Conservation (phyloP, 2,797 vertebrate genomes). For the Tachyglossus aculeatus region DNA sequence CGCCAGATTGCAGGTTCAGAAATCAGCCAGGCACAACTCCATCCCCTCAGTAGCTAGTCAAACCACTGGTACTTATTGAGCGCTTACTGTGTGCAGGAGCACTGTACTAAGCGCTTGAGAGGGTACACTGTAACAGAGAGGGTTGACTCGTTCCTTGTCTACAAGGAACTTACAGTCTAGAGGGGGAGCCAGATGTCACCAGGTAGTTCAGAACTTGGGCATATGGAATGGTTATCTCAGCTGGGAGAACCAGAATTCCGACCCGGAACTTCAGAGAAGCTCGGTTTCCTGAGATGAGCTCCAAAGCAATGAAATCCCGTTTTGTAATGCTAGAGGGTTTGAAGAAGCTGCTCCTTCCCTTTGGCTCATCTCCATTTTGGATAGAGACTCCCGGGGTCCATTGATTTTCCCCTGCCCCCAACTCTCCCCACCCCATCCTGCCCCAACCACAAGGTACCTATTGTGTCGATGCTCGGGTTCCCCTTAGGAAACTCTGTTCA, state of each 20-base stretch:
- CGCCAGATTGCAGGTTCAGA: slow-evolving; percentile 20
- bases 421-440: too few species aligned
- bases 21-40: background rate
- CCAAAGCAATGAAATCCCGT: background rate
- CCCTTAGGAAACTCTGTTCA: slow-evolving; percentile 95
- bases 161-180: too few species aligned
- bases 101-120: too few species aligned
- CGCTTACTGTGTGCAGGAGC: too few species aligned
- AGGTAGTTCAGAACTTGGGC: too few species aligned
- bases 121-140: too few species aligned
- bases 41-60: slow-evolving; percentile 4
- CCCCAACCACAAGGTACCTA: too few species aligned
- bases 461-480: slow-evolving; percentile 65
- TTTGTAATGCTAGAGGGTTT: slow-evolving; percentile 25
- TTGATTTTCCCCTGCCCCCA: background rate
- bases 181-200: too few species aligned
- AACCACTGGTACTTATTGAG: too few species aligned
- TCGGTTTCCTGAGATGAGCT: rapidly evolving
- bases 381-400: background rate
- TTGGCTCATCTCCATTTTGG: background rate
- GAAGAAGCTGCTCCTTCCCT: background rate
- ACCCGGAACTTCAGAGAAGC: background rate
- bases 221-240: too few species aligned
- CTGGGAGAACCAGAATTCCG: too few species aligned
- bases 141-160: too few species aligned